Percentiles rank a stretch among this genome's conserved stretches.
Evolutionary conservation across 2,113 vertebrate species (phyloP).

Genomic region (Morone chrysops): DNA sequence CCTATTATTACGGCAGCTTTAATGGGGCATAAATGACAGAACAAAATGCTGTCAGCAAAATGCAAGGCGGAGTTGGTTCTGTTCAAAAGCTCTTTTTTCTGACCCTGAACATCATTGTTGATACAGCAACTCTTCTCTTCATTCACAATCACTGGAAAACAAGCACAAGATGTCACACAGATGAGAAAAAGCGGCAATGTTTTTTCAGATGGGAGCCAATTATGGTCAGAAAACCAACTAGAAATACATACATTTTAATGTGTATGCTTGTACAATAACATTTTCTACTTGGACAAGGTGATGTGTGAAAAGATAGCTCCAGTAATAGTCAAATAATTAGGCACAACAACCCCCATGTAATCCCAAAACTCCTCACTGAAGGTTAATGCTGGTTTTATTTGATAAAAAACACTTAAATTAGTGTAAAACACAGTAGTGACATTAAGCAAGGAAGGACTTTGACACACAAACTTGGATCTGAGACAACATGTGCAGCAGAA

Average conservation of each 20-base stretch:
- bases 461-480: not conserved
- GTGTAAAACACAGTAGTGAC: not conserved
- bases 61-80: not conserved
- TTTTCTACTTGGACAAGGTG: not conserved
- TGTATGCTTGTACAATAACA: not conserved
- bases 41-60: constrained; percentile 2
- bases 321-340: not conserved
- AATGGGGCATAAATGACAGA: not conserved
- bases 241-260: not conserved
- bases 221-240: not conserved
- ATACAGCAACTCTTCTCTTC: not conserved
- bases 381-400: not conserved
- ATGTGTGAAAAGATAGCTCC: not conserved
- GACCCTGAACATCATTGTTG: constrained; percentile 10
- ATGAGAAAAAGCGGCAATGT: not conserved
- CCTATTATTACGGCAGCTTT: not conserved
- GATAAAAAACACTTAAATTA: not conserved
- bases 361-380: not conserved
- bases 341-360: not conserved
- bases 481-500: not conserved
- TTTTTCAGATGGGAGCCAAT: not conserved
- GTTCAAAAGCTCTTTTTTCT: constrained; percentile 3
- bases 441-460: not conserved
- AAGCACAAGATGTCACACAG: not conserved
- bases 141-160: not conserved